Evolutionary conservation across 1,140 invertebrate genomes (phyloP).

Genomic region (Lasaia peninsularis): DNA sequence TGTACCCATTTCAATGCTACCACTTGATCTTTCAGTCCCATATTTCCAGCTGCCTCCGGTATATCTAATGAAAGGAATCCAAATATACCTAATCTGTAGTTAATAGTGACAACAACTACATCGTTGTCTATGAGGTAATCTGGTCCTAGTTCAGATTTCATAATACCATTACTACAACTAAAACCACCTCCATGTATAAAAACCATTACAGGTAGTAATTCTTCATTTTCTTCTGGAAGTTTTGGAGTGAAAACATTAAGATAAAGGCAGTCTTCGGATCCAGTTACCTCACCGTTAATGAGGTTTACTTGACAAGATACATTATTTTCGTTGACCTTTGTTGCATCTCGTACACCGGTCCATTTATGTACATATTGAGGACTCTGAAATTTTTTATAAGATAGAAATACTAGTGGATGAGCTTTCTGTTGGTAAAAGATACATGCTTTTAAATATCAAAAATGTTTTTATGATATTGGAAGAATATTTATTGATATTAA

Average conservation of each 20-base stretch:
- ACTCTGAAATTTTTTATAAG: slow-evolving; percentile 23
- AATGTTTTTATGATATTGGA: no score
- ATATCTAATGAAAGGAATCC: slow-evolving; percentile 69
- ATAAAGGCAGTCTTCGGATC: slow-evolving; percentile 51
- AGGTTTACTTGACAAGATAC: slow-evolving; percentile 25
- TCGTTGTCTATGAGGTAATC: slow-evolving; percentile 75
- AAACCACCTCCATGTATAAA: slow-evolving; percentile 86
- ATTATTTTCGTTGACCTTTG: slow-evolving; percentile 23
- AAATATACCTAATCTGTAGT: slow-evolving; percentile 78
- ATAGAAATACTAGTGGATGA: no score
- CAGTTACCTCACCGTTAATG: slow-evolving; percentile 13
- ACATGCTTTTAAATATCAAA: not conserved
- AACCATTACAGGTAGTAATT: slow-evolving; percentile 81
- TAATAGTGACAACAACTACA: slow-evolving; percentile 78
- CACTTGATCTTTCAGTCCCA: slow-evolving; percentile 73
- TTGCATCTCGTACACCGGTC: slow-evolving; percentile 40
- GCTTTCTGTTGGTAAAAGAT: not conserved
- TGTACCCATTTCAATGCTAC: slow-evolving; percentile 57
- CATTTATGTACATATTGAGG: slow-evolving; percentile 34
- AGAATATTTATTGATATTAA: no score
- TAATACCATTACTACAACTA: slow-evolving; percentile 69
- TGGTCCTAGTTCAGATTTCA: slow-evolving; percentile 45
- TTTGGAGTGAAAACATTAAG: slow-evolving; percentile 45
- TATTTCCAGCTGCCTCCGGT: slow-evolving; percentile 69
- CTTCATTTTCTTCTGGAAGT: slow-evolving; percentile 17